A percentile compares a stretch with the other conserved stretches of the same genome.
These are phyloP conservation scores for Augochlora pura DNA, from an alignment of 1,140 invertebrate species.

Conservation along the genomic window DNA sequence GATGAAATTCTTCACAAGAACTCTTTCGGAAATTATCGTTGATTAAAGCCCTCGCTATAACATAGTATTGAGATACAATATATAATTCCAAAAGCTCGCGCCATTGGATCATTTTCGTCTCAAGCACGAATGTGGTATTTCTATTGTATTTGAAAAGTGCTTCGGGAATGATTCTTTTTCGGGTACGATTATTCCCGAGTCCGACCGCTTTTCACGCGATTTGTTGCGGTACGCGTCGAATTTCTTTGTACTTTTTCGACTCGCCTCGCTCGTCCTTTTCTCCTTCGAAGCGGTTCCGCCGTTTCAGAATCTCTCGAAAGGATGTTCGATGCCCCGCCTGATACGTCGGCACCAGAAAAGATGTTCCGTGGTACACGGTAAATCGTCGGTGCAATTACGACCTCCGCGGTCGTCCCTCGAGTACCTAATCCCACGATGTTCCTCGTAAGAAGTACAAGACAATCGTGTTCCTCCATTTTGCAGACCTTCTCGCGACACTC, in stretches of 20 bases:
- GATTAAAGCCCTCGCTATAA: no score
- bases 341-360: conserved; percentile 20
- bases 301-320: neutral
- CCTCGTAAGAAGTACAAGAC: neutral
- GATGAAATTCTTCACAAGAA: no score
- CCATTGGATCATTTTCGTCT: neutral
- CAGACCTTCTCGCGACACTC: neutral
- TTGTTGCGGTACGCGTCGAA: neutral
- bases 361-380: conserved; percentile 28
- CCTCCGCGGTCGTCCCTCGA: conserved; percentile 4
- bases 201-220: neutral
- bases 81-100: no score
- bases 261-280: neutral
- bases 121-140: neutral
- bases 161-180: neutral
- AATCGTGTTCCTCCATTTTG: neutral
- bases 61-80: no score
- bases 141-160: neutral
- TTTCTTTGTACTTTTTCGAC: neutral
- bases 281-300: neutral
- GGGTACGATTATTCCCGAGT: neutral
- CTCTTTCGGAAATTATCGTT: no score
- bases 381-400: conserved; percentile 38
- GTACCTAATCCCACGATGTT: conserved; percentile 8
- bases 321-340: neutral